Evolutionary conservation across 2,797 vertebrate genomes (phyloP), one percentile per base, ranked within the genome.

Genomic region (Acanthornis magna): DNA sequence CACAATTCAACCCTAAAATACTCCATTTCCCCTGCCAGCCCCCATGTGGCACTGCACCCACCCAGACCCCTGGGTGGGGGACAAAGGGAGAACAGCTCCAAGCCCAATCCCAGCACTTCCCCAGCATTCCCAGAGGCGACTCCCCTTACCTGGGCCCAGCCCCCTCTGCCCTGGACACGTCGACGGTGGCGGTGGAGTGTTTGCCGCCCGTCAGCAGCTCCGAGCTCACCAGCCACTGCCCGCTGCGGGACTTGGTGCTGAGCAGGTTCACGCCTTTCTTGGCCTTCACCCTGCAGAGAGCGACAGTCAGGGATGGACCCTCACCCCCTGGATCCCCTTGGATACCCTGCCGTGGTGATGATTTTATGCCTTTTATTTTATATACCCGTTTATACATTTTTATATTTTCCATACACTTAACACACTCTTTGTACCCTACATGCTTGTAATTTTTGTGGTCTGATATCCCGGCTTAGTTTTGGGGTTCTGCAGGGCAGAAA

Each of bases 181-280:
- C 98, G 2, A 99, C 98, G 0, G 99, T 99, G 90, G 99, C 99
- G 2, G 99, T 99, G 88, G 99, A 99, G 94, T 99, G 99, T 93
- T 99, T 99, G 94, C 99, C 99, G 0, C 99, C 99, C 0, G 98
- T 99, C 97, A 99, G 98, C 80, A 99, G 98, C 97, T 99, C 99
- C 3, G 98, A 99, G 85, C 98, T 99, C 96, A 99, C 98, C 19
- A 98, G 98, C 99, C 99, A 99, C 97, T 99, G 98, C 83, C 98
- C 96, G 18, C 97, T 99, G 97, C 98, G 98, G 0, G 99, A 98
- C 95, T 97, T 98, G 92, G 99, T 99, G 94, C 98, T 98, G 17
- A 99, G 98, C 94, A 99, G 98, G 96, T 99, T 99, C 95, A 99
- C 99, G 0, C 99, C 99, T 80, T 99, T 99, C 98, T 99, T 99